Base-by-base conservation (phyloP, 2,113 vertebrate species). In the Trogon surrucura region DNA sequence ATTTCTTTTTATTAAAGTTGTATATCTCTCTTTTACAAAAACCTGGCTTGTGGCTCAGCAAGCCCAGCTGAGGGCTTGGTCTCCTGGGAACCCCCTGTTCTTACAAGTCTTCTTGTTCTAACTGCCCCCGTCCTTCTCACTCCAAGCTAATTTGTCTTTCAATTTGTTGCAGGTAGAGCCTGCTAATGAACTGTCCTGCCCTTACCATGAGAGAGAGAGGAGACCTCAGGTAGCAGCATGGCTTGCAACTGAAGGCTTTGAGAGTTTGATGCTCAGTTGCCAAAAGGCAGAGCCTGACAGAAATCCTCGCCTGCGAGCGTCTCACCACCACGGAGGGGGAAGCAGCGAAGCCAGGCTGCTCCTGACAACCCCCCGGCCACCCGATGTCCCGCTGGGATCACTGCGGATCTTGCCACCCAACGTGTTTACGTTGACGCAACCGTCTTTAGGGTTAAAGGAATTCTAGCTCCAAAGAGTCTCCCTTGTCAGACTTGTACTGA, bases 1-100 rank as follows among this genome's bases (percentile, higher is more conserved):
- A 97, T 95, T 94, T 93, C 80, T 91, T 94, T 94, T 96, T 95
- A 97, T 97, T 97, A 97, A 97, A 97, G 95, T 85, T 97, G 80
- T 97, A 94, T 66, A 96, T 97, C 96, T 97, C 95, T 65, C 80
- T 81, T 47, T 87, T 79, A 86, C 85, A 69, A 80, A 94, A 91
- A 45, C 77, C 80, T 74, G 88, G 74, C 65, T 58, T 45, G 73
- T 88, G 48, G 53, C 85, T 83, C 80, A 6, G 64, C 82, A 92
- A 96, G 96, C 73, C 82, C 95, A 87, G 93, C 90, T 75, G 92
- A 92, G 57, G 84, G 80, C 91, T 97, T 71, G 56, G 47, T 91
- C 91, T 93, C 96, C 92, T 80, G 25, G 44, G 91, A 89, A 80
- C 93, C 62, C 53, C 85, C 51, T 93, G 78, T 93, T 96, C 91